phyloP scores from a whole-genome alignment of 2,797 vertebrate genomes.

The Okamejei kenojei region DNA sequence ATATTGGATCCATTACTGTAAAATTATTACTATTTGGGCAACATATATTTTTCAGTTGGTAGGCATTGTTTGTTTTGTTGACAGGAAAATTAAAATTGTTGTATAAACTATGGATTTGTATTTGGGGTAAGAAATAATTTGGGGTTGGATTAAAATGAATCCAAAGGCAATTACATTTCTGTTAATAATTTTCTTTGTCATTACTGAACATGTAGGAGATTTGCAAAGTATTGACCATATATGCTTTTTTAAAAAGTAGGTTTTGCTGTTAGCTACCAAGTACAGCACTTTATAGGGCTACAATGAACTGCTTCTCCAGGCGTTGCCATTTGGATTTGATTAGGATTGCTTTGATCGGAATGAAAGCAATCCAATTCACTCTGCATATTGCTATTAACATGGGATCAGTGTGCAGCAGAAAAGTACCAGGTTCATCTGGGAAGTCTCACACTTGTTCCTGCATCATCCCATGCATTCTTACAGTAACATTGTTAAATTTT shows the following conservation, averaged over 20 bases:
- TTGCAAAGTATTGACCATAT: neutral
- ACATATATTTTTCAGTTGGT: neutral
- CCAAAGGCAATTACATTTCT: neutral
- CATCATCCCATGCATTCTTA: neutral
- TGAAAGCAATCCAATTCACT: constrained; percentile 30
- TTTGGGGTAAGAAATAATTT: neutral
- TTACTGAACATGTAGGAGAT: neutral
- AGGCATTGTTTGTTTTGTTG: neutral
- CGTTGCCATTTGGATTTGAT: constrained; percentile 21
- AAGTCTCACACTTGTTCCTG: neutral
- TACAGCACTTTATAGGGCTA: constrained; percentile 8
- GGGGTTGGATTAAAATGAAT: neutral
- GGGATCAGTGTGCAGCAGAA: neutral
- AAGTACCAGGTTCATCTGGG: neutral
- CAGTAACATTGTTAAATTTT: neutral
- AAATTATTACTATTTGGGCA: neutral
- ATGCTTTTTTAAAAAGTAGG: neutral
- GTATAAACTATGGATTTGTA: neutral
- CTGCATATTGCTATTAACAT: neutral
- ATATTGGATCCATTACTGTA: neutral
- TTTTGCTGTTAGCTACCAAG: constrained; percentile 21
- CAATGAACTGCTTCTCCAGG: constrained; percentile 12
- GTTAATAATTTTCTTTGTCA: constrained; percentile 6
- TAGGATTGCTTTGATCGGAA: constrained; percentile 30
- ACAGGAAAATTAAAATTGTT: neutral